Evolutionary conservation across 2,113 vertebrate species (phyloP).

Genomic region (Barnardius zonarius): DNA sequence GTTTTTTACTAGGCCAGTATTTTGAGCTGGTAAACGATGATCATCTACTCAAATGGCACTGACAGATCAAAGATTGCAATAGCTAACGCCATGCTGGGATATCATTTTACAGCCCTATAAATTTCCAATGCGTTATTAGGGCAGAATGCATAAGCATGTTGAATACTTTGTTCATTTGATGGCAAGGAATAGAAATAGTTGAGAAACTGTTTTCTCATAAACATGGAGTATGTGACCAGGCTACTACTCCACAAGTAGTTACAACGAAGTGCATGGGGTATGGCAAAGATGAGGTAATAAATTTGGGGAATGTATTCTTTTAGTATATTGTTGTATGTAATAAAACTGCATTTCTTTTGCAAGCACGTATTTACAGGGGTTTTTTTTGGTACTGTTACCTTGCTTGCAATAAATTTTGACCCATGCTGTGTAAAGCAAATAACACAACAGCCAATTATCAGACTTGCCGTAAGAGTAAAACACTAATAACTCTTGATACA

Average conservation of each 20-base stretch:
- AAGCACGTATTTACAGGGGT: slow-evolving; percentile 27
- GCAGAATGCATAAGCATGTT: neutral
- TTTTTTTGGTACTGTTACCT: neutral
- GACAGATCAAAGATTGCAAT: slow-evolving; percentile 32
- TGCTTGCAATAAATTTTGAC: neutral
- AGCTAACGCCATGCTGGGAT: slow-evolving; percentile 25
- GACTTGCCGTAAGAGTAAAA: neutral
- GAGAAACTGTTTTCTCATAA: slow-evolving; percentile 16
- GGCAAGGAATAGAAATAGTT: neutral
- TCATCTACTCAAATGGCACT: slow-evolving; percentile 46
- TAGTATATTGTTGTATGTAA: slow-evolving; percentile 15
- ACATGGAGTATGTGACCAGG: neutral
- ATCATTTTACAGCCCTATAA: neutral
- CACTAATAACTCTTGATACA: neutral
- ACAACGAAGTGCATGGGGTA: neutral
- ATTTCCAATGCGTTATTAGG: slow-evolving; percentile 2
- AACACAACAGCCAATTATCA: neutral
- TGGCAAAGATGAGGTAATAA: neutral
- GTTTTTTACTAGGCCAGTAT: slow-evolving; percentile 43
- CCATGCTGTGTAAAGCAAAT: neutral
- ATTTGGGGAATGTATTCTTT: slow-evolving; percentile 22
- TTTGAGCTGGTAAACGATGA: slow-evolving; percentile 49
- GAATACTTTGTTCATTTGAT: slow-evolving; percentile 12
- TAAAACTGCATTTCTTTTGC: slow-evolving; percentile 49
- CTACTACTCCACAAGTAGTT: neutral